A percentile compares a stretch with the other conserved stretches of the same genome.
Evolutionary conservation across 2,113 vertebrate genomes (phyloP).

Genomic region (Pungitius pungitius): DNA sequence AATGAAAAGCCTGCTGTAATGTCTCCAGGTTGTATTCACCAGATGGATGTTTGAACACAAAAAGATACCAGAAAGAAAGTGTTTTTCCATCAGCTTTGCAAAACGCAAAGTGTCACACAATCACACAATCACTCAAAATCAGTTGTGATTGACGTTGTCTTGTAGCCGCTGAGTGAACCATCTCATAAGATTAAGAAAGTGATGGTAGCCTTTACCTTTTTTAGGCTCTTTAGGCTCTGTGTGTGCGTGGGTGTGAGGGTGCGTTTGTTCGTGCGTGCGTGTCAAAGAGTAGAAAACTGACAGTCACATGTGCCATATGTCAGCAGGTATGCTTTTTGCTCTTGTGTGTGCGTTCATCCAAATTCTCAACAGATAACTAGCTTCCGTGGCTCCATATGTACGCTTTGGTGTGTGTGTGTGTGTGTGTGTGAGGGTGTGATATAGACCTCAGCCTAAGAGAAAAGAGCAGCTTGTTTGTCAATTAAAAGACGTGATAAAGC

Average conservation of each 20-base stretch:
- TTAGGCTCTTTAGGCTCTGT: background rate
- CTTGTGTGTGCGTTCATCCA: conserved; percentile 49
- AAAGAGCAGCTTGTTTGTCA: conserved; percentile 88
- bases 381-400: conserved; percentile 50
- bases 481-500: conserved; percentile 88
- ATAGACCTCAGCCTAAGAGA: conserved; percentile 87
- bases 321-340: conserved; percentile 52
- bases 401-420: conserved; percentile 19
- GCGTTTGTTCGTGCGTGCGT: conserved; percentile 21
- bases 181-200: conserved; percentile 44
- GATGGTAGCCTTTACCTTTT: conserved; percentile 24
- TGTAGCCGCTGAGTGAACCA: conserved; percentile 52
- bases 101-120: conserved; percentile 11
- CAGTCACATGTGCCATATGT: conserved; percentile 65
- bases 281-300: conserved; percentile 61
- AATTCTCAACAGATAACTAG: conserved; percentile 71
- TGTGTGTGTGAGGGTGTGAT: conserved; percentile 73
- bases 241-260: conserved; percentile 5
- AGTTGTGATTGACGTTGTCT: conserved; percentile 50
- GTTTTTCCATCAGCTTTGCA: background rate
- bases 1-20: background rate
- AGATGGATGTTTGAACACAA: no score
- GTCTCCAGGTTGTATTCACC: background rate
- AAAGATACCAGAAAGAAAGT: background rate
- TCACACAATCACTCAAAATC: conserved; percentile 43